Conservation (phyloP, 1,140 invertebrate species). For the Trichomalopsis sarcophagae region DNA sequence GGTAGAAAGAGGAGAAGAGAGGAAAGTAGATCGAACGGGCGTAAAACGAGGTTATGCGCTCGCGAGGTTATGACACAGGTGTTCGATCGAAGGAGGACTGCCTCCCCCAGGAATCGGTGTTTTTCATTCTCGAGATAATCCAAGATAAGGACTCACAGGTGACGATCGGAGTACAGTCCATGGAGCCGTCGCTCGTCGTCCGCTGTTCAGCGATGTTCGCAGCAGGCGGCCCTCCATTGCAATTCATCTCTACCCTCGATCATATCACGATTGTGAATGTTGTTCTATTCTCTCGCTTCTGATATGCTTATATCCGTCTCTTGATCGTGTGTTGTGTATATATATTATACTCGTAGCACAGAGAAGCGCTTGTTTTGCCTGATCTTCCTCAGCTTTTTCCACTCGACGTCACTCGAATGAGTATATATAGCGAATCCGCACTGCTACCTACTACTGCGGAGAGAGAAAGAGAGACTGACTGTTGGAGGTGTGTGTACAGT, state of each 20-base stretch:
- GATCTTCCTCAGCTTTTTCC: background rate
- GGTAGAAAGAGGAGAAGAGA: background rate
- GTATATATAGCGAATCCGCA: no score
- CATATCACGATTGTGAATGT: constrained; percentile 32
- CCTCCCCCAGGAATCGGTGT: constrained; percentile 33
- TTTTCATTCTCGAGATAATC: constrained; percentile 59
- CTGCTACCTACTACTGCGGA: no score
- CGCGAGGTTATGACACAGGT: background rate
- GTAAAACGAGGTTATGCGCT: constrained; percentile 4
- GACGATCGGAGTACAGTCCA: constrained; percentile 71
- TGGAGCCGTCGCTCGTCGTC: constrained; percentile 59
- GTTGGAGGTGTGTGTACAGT: no score
- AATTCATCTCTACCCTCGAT: constrained; percentile 63
- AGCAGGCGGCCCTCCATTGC: constrained; percentile 67
- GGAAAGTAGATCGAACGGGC: constrained; percentile 14
- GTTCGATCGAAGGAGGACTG: background rate
- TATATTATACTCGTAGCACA: no score
- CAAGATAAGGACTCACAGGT: constrained; percentile 68
- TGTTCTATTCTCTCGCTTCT: background rate
- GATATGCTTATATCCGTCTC: background rate
- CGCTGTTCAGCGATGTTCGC: constrained; percentile 44
- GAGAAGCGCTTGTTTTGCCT: no score
- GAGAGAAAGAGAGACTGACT: no score
- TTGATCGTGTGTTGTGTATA: background rate
- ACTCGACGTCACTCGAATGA: no score